phyloP scores from a whole-genome alignment of 2,113 vertebrate genomes.

The Calidris pygmaea region DNA sequence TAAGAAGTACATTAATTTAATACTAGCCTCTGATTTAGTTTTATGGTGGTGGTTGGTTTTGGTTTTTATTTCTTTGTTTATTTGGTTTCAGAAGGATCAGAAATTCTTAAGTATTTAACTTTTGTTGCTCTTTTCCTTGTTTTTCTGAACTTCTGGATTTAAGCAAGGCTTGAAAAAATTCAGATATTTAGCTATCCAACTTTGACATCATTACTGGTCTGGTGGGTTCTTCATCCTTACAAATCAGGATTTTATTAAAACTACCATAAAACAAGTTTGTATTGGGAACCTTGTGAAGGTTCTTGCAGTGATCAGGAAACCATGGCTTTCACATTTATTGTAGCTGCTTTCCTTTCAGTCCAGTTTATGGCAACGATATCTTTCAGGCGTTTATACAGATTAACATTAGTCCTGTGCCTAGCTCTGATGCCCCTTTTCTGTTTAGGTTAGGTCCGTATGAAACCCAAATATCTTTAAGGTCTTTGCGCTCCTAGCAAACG shows the following conservation, averaged over 20 bases:
- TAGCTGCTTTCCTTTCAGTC: background rate
- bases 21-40: background rate
- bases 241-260: background rate
- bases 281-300: background rate
- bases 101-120: background rate
- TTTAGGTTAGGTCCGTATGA: background rate
- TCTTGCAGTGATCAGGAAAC: fast-evolving
- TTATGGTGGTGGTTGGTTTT: background rate
- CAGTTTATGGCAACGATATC: background rate
- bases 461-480: background rate
- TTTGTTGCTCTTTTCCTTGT: background rate
- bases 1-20: background rate
- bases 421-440: background rate
- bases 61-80: background rate
- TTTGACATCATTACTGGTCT: background rate
- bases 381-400: background rate
- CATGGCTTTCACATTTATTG: background rate
- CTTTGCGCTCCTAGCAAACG: fast-evolving
- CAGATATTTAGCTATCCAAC: background rate
- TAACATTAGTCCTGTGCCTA: background rate
- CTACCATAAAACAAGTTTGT: background rate
- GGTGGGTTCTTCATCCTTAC: background rate
- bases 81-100: background rate
- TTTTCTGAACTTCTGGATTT: background rate
- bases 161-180: background rate